phyloP scores from a whole-genome alignment of 2,888 invertebrate species.

The Cryptops parisi region DNA sequence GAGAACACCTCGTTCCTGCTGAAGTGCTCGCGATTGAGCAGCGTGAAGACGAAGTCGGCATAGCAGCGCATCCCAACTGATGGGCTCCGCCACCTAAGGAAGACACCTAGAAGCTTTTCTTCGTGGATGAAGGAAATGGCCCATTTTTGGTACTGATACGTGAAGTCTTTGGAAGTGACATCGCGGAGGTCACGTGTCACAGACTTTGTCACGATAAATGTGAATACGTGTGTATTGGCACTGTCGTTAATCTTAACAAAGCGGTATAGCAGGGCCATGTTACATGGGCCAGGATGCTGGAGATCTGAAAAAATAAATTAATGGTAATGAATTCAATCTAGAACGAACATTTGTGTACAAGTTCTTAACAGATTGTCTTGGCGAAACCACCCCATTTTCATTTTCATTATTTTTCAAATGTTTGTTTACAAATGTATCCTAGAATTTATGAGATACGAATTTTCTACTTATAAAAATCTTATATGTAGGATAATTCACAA shows the following conservation, averaged over 20 bases:
- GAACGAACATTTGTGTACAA: too few relatives aligned
- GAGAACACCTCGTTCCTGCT: slow-evolving; percentile 65
- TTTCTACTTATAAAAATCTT: too few relatives aligned
- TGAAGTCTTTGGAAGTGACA: slow-evolving; percentile 65
- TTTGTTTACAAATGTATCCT: too few relatives aligned
- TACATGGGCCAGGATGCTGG: too few relatives aligned
- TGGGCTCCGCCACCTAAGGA: slow-evolving; percentile 59
- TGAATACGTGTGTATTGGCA: slow-evolving; percentile 67
- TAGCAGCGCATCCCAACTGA: slow-evolving; percentile 59
- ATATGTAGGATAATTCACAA: too few relatives aligned
- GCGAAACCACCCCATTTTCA: too few relatives aligned
- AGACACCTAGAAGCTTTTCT: slow-evolving; percentile 61
- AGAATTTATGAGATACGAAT: too few relatives aligned
- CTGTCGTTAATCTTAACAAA: slow-evolving; percentile 68
- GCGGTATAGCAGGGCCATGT: slow-evolving; percentile 66
- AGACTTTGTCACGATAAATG: slow-evolving; percentile 63
- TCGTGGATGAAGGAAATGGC: slow-evolving; percentile 61
- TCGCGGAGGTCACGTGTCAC: slow-evolving; percentile 64
- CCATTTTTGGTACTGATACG: slow-evolving; percentile 68
- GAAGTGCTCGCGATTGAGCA: slow-evolving; percentile 66
- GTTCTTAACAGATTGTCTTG: too few relatives aligned
- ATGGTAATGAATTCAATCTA: too few relatives aligned
- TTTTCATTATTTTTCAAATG: too few relatives aligned
- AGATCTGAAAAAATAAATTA: too few relatives aligned
- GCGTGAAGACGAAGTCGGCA: slow-evolving; percentile 64